Percentiles rank a stretch among this genome's conserved stretches.
Evolutionary conservation across 1,140 invertebrate species (phyloP).

Genomic region (Rhyzopertha dominica): DNA sequence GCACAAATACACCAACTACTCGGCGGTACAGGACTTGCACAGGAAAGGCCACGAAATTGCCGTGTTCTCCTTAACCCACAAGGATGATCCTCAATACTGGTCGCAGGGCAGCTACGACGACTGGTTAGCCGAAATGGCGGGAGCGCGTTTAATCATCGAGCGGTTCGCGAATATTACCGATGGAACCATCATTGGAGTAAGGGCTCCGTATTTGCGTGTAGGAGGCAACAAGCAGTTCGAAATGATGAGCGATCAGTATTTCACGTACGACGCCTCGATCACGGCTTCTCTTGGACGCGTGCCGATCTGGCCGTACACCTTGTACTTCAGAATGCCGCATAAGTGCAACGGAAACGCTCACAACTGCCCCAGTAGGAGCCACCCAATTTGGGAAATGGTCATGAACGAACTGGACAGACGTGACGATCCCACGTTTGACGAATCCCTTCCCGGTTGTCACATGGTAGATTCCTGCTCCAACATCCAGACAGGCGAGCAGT

Average conservation of each 20-base stretch:
- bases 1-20: slow-evolving; percentile 95
- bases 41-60: slow-evolving; percentile 89
- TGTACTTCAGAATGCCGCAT: slow-evolving; percentile 93
- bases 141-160: slow-evolving; percentile 80
- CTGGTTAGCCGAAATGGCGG: slow-evolving; percentile 94
- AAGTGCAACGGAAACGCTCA: slow-evolving; percentile 91
- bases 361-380: slow-evolving; percentile 84
- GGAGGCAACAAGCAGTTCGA: slow-evolving; percentile 94
- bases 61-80: slow-evolving; percentile 90
- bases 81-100: slow-evolving; percentile 88
- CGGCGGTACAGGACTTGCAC: slow-evolving; percentile 87
- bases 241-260: slow-evolving; percentile 94
- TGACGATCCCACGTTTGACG: slow-evolving; percentile 86
- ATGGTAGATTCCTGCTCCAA: slow-evolving; percentile 93
- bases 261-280: slow-evolving; percentile 91
- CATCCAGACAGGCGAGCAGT: slow-evolving; percentile 83
- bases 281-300: slow-evolving; percentile 82
- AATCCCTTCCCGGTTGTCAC: slow-evolving; percentile 86
- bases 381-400: slow-evolving; percentile 93
- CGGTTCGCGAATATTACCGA: slow-evolving; percentile 89
- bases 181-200: slow-evolving; percentile 79
- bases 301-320: slow-evolving; percentile 92
- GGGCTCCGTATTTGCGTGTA: slow-evolving; percentile 84
- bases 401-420: slow-evolving; percentile 91
- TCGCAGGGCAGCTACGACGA: slow-evolving; percentile 81